Evolutionary conservation across 2,113 vertebrate genomes (phyloP), one percentile per base, ranked within the genome.

Genomic region (Dinomys branickii): DNA sequence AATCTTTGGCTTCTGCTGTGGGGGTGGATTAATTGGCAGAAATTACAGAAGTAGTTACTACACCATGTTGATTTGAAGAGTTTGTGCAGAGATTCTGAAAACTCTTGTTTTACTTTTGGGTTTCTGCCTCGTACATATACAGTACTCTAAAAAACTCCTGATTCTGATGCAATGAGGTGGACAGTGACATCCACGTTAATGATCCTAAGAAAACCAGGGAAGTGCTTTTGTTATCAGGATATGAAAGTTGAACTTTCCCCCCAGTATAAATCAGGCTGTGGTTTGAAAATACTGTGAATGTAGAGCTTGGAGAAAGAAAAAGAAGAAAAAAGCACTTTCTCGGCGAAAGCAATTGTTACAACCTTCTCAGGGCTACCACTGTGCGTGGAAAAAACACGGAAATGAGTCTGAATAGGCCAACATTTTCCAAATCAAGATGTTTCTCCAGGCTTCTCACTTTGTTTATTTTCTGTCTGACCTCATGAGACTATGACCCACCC

Each of bases 391-490:
- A 93, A 97, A 69, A 11, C 58, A 38, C 16, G 80, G 94, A 69
- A 92, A 50, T 58, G n/a, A 85, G 10, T 90, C 75, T 61, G 28
- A 83, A 96, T 96, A 97, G 95, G 90, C 81, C 95, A 96, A 50
- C 41, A 87, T 69, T 95, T 97, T 97, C 94, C 96, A 78, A 93
- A 96, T 95, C 86, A 87, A 90, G 61, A 94, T 26, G 41, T 87
- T 97, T 94, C 84, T 65, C 67, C n/a, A 63, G 80, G 63, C 30
- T 82, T 85, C 47, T 93, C 10, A 0, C 84, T 97, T 90, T 67
- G 88, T 97, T 97, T 97, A 65, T 89, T 95, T 97, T 96, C 84
- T 94, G 89, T 77, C 90, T 95, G 84, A 33, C 56, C 90, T n/a
- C 61, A 41, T 82, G 61, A 80, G 67, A 87, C 91, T 78, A 17